Evolutionary conservation across 1,140 invertebrate species (phyloP), one percentile per base, ranked within the genome.

Genomic region (Orussus abietinus): DNA sequence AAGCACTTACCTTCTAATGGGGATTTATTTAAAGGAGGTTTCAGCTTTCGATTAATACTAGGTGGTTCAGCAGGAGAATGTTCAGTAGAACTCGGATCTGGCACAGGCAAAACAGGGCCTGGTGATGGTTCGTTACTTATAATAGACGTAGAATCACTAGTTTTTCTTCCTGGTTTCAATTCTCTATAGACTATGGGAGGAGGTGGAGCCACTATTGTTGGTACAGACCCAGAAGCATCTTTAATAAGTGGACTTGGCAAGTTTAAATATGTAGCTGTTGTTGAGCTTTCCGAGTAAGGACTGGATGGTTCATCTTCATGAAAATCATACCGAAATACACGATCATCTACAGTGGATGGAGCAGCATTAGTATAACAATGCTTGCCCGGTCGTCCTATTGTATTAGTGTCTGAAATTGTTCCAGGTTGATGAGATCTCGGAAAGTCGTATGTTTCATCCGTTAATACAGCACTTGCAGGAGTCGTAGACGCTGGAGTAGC

Each of bases 351-450:
- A 10, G 66, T 67, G 2, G 70, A 74, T 20, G 80, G 80, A 5
- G 80, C 80, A 6, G 82, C 83, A 68, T 88, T 88, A n/a, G 80
- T 79, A 52, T 86, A 86, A 47, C 78, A 83, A 57, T 86, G 83
- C 36, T 75, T 74, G 18, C 70, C 59, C 17, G 59, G 53, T 45
- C 60, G 61, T 30, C 39, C 61, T 41, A 55, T 58, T 0, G 63
- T 53, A 13, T 42, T 56, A 10, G 42, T 51, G 15, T 62, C 59
- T 5, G 53, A 33, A 18, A 68, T 49, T 34, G 43, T 55, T 52
- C 71, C 68, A 34, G 73, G 72, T 44, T 79, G 74, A 59, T 86
- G 81, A 32, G 81, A 81, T 43, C 83, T 74, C 17, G 84, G 83
- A 68, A 86, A 81, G 59, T 88, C 85, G 52, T 86, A 85, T 47